Percentiles rank a stretch among this genome's conserved stretches.
Evolutionary conservation across 2,888 invertebrate genomes (phyloP).

Genomic region (Spodoptera picta): DNA sequence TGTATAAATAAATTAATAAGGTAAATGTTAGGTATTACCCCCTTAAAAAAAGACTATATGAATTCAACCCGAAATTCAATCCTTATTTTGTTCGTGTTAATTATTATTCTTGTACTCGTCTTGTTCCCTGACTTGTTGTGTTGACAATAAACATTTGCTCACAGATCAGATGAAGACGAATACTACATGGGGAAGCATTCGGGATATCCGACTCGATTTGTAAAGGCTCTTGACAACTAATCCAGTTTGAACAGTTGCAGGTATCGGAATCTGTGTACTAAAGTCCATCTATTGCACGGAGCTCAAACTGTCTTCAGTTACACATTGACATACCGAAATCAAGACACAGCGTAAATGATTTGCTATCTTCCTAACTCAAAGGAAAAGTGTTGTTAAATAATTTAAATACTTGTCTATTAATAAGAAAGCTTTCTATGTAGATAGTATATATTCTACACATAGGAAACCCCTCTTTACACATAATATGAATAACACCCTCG

Average conservation of each 20-base stretch:
- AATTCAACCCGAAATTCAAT: slow-evolving; percentile 13
- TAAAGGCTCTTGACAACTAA: slow-evolving; percentile 67
- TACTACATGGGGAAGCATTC: slow-evolving; percentile 55
- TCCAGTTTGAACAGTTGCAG: slow-evolving; percentile 67
- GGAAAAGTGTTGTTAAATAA: slow-evolving; percentile 29
- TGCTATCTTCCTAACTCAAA: slow-evolving; percentile 12
- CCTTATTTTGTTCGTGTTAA: slow-evolving; percentile 11
- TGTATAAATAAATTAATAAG: background rate
- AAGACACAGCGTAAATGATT: slow-evolving; percentile 62
- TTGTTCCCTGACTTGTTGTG: slow-evolving; percentile 6
- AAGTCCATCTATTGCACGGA: slow-evolving; percentile 60
- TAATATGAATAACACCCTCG: slow-evolving; percentile 79
- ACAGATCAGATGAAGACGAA: slow-evolving; percentile 49
- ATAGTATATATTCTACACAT: slow-evolving; percentile 62
- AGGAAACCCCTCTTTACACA: slow-evolving; percentile 72
- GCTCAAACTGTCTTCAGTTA: slow-evolving; percentile 64
- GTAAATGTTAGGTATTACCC: background rate
- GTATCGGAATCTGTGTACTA: slow-evolving; percentile 67
- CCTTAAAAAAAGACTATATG: slow-evolving; percentile 14
- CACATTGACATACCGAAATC: slow-evolving; percentile 58
- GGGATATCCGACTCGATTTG: slow-evolving; percentile 61
- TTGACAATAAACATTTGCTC: slow-evolving; percentile 34
- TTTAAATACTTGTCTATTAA: slow-evolving; percentile 52
- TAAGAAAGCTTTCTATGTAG: slow-evolving; percentile 52
- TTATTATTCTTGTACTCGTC: slow-evolving; percentile 7